Conservation (phyloP, 2,888 invertebrate species). For the Athetis lepigone region DNA sequence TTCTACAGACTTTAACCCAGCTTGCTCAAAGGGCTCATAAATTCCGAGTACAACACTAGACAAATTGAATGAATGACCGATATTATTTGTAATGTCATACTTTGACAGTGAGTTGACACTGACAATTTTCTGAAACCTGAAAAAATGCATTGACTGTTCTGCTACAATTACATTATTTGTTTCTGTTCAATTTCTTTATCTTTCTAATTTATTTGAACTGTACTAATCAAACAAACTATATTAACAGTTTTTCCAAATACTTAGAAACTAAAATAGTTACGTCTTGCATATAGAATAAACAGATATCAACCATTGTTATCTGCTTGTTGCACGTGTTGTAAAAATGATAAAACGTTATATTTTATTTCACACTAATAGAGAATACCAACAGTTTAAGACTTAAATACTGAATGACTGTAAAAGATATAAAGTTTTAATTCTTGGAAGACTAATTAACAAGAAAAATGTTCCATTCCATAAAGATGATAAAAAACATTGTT, state of each 20-base stretch:
- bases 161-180: background rate
- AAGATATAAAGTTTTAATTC: background rate
- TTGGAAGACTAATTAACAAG: background rate
- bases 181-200: conserved; percentile 6
- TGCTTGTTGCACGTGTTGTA: conserved; percentile 26
- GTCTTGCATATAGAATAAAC: conserved; percentile 23
- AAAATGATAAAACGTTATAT: background rate
- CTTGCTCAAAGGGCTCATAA: too few species aligned
- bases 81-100: background rate
- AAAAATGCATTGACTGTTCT: background rate
- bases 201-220: background rate
- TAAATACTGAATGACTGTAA: conserved; percentile 7
- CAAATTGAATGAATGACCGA: background rate
- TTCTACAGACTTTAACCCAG: too few species aligned
- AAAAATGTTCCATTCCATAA: background rate
- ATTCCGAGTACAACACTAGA: background rate
- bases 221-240: conserved; percentile 12
- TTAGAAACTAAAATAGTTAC: conserved; percentile 9
- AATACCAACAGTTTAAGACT: background rate
- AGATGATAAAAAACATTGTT: conserved; percentile 56
- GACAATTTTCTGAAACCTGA: background rate
- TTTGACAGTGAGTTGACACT: background rate
- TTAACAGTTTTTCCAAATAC: background rate
- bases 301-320: conserved; percentile 10
- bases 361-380: background rate